A percentile compares a stretch with the other conserved stretches of the same genome.
Evolutionary conservation across 2,797 vertebrate species (phyloP).

Genomic region (Zenarchopterus dispar): DNA sequence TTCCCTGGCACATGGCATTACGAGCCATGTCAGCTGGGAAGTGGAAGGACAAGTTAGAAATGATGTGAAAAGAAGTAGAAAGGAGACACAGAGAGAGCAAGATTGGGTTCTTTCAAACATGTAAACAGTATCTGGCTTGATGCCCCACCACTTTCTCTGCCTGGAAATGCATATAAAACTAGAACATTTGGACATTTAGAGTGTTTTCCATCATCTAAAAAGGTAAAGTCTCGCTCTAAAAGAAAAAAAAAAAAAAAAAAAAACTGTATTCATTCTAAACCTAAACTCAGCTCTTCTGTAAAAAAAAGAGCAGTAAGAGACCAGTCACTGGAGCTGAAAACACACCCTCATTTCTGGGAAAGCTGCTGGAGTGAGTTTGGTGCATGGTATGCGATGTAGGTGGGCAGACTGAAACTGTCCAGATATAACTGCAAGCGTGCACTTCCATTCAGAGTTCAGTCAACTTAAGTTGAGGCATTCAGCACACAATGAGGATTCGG

Average conservation of each 20-base stretch:
- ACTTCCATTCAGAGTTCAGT: conserved; percentile 59
- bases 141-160: conserved; percentile 20
- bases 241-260: conserved; percentile 38
- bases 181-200: background rate
- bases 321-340: conserved; percentile 62
- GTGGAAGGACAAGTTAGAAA: conserved; percentile 69
- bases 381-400: conserved; percentile 69
- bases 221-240: conserved; percentile 23
- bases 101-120: conserved; percentile 53
- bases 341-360: conserved; percentile 79
- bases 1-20: conserved; percentile 54
- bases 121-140: conserved; percentile 30
- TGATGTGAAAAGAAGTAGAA: conserved; percentile 33
- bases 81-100: conserved; percentile 35
- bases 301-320: conserved; percentile 47
- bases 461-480: conserved; percentile 58
- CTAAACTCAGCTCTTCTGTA: conserved; percentile 63
- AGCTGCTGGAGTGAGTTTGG: conserved; percentile 68
- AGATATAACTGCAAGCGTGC: conserved; percentile 61
- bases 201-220: background rate
- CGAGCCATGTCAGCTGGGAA: conserved; percentile 57
- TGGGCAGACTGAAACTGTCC: conserved; percentile 68
- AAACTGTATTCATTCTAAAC: conserved; percentile 32
- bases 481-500: conserved; percentile 67
- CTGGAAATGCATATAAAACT: conserved; percentile 14